A percentile compares a stretch with the other conserved stretches of the same genome.
Evolutionary conservation across 1,140 invertebrate species (phyloP).

Genomic region (Drosophila fuyamai): DNA sequence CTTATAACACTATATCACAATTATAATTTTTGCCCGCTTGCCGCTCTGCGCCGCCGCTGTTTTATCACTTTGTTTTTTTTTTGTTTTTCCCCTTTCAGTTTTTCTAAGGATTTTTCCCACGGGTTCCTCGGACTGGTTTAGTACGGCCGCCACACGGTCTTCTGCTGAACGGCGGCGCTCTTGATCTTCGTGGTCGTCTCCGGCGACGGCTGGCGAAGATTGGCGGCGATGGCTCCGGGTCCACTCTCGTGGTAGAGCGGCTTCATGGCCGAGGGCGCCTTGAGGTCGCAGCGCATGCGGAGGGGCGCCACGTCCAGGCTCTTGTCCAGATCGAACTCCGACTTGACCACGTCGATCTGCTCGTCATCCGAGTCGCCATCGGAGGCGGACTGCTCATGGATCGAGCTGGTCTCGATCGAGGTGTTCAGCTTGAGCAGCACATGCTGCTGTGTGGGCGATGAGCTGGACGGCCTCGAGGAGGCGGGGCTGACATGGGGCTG

Average conservation of each 20-base stretch:
- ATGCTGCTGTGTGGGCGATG: constrained; percentile 85
- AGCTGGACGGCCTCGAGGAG: constrained; percentile 86
- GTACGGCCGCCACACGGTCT: constrained; percentile 92
- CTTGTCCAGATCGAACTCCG: constrained; percentile 87
- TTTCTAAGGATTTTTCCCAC: not conserved
- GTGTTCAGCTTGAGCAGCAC: constrained; percentile 85
- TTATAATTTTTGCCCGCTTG: constrained; percentile 58
- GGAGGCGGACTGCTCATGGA: constrained; percentile 87
- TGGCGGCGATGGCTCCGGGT: not conserved
- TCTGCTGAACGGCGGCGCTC: constrained; percentile 86
- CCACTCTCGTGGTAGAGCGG: constrained; percentile 81
- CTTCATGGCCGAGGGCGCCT: constrained; percentile 86
- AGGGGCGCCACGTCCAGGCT: constrained; percentile 58
- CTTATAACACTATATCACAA: constrained; percentile 84
- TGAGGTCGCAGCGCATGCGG: constrained; percentile 86
- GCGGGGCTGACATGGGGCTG: constrained; percentile 85
- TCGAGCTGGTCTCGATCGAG: constrained; percentile 87
- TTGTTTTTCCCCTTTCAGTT: not conserved
- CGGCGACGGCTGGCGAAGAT: constrained; percentile 54
- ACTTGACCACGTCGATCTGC: constrained; percentile 90
- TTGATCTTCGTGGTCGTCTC: constrained; percentile 85
- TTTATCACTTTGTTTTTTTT: constrained; percentile 43
- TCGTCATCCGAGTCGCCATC: constrained; percentile 88
- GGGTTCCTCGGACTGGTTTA: constrained; percentile 75
- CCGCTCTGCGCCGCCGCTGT: constrained; percentile 66